Evolutionary conservation across 2,797 vertebrate genomes (phyloP).

Genomic region (Oryzias dopingdopingensis): DNA sequence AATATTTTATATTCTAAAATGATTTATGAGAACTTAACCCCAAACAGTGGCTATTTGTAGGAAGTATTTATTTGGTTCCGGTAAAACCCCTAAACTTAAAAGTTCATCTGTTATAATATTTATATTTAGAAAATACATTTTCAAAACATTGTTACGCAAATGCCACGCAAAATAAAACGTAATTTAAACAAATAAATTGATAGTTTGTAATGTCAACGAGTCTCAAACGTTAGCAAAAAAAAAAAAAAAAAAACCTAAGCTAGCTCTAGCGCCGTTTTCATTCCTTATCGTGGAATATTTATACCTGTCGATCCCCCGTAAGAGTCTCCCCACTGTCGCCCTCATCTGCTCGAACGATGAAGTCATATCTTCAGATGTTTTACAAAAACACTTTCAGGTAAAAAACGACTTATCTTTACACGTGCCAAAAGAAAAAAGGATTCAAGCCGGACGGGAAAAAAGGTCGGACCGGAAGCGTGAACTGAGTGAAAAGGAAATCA

Average conservation of each 20-base stretch:
- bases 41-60: too few relatives aligned
- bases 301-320: constrained; percentile 91
- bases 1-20: too few relatives aligned
- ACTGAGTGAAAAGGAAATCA: too few relatives aligned
- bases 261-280: not conserved
- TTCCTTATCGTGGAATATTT: constrained; percentile 20
- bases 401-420: constrained; percentile 39
- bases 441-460: constrained; percentile 35
- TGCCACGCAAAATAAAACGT: not conserved
- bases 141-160: too few relatives aligned
- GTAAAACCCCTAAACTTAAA: too few relatives aligned
- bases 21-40: too few relatives aligned
- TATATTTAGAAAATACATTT: too few relatives aligned
- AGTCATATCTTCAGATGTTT: constrained; percentile 71
- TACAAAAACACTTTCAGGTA: fast-evolving
- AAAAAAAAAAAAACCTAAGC: too few relatives aligned
- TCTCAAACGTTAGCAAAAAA: constrained; percentile 14
- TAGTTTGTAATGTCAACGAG: constrained; percentile 25
- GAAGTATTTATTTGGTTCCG: too few relatives aligned
- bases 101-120: too few relatives aligned
- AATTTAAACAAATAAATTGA: not conserved
- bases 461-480: constrained; percentile 27
- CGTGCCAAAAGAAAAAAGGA: constrained; percentile 37
- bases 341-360: constrained; percentile 90
- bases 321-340: constrained; percentile 88